Evolutionary conservation across 2,797 vertebrate genomes (phyloP), one percentile per base, ranked within the genome.

Genomic region (Oceanodroma leucorhoa): DNA sequence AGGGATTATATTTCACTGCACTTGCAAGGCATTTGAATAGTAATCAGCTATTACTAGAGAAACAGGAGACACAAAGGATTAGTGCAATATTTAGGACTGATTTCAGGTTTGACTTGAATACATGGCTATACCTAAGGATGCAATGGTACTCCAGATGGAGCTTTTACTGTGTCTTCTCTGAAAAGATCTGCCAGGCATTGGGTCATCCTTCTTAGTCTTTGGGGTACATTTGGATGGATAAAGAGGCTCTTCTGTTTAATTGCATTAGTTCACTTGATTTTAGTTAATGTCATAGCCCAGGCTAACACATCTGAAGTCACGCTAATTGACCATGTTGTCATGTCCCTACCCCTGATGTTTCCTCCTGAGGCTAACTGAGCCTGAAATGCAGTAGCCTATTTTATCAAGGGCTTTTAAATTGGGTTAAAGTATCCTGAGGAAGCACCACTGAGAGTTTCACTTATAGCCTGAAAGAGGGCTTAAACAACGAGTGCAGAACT

Each of bases 351-450:
- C 55, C 43, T 77, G 53, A 77, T 45, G 36, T 80, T 89, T 94
- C 85, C 61, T 91, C 89, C 40, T 16, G 84, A 95, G 87, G 89
- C 51, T 94, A 73, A 83, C 72, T 38, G n/a, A 80, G 48, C 17
- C 82, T 62, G 55, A 89, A 95, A 93, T 36, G 46, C 53, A 84
- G 79, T 75, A 90, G 20, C 41, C 24, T 93, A n/a, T 77, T 93
- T 94, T 87, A 32, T 91, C 79, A 96, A 79, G 46, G 50, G 34
- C 18, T 91, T 94, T 84, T 83, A 67, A 93, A 88, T 75, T 93
- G 76, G 41, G 34, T 83, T 94, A 83, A 93, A 70, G 27, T 65
- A 71, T 96, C 38, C 79, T 36, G 38, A 92, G 55, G 61, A 92
- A 78, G 61, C 32, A 73, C 53, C 50, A 61, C 40, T 61, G 50